Conservation (phyloP, 1,140 invertebrate species). For the Sycophaga agraensis region DNA sequence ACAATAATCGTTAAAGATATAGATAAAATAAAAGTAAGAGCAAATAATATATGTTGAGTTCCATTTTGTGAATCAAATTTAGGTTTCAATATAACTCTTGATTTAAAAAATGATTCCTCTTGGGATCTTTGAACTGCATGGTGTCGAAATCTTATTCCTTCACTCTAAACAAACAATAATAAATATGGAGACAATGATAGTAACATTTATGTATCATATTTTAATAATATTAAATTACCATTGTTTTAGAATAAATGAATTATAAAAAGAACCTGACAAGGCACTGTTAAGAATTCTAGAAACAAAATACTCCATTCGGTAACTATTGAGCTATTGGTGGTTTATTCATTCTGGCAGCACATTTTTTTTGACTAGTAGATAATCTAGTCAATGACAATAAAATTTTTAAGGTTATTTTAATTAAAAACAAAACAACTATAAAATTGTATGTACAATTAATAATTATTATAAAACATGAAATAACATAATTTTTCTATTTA, state of each 20-base stretch:
- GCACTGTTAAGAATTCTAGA: too few species aligned
- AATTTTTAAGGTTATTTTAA: too few species aligned
- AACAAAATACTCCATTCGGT: too few species aligned
- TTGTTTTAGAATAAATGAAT: too few species aligned
- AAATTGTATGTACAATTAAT: too few species aligned
- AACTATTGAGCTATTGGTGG: too few species aligned
- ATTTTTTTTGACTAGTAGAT: too few species aligned
- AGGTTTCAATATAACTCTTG: slow-evolving; percentile 11
- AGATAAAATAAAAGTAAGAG: slow-evolving; percentile 56
- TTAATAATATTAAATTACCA: not conserved
- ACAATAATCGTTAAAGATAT: slow-evolving; percentile 59
- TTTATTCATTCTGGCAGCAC: too few species aligned
- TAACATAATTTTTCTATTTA: too few species aligned
- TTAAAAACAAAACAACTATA: too few species aligned
- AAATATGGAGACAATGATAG: not conserved
- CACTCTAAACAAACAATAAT: slow-evolving; percentile 15
- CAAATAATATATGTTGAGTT: slow-evolving; percentile 56
- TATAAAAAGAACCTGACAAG: too few species aligned
- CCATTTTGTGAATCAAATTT: slow-evolving; percentile 38
- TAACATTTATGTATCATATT: not conserved
- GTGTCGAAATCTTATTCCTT: slow-evolving; percentile 30
- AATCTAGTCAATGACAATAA: not conserved
- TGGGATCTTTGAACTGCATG: slow-evolving; percentile 5
- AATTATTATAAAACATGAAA: too few species aligned
- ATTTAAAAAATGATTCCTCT: slow-evolving; percentile 24